phyloP scores from a whole-genome alignment of 2,888 invertebrate species.

The Scaptomyza tumidula region DNA sequence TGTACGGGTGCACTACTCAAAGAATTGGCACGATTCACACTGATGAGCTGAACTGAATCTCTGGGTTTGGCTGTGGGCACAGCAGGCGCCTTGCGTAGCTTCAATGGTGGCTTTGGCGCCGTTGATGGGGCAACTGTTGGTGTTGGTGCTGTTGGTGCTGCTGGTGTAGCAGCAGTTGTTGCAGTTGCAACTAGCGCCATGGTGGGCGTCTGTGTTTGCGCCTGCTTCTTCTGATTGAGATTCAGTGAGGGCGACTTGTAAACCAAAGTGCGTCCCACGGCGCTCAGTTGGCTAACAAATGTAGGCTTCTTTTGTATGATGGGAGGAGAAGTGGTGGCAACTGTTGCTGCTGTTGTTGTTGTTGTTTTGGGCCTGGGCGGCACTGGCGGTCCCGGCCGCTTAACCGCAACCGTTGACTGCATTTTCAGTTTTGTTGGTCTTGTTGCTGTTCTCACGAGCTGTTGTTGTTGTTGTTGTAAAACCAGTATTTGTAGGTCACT shows the following conservation, averaged over 20 bases:
- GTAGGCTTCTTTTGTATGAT: slow-evolving; percentile 77
- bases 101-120: slow-evolving; percentile 74
- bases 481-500: slow-evolving; percentile 84
- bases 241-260: slow-evolving; percentile 84
- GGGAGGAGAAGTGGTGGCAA: slow-evolving; percentile 53
- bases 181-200: slow-evolving; percentile 59
- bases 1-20: slow-evolving; percentile 50
- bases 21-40: slow-evolving; percentile 68
- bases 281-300: slow-evolving; percentile 71
- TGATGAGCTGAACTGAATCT: slow-evolving; percentile 50
- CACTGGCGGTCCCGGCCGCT: slow-evolving; percentile 89
- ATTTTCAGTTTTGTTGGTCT: slow-evolving; percentile 38
- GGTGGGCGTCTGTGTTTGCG: slow-evolving; percentile 73
- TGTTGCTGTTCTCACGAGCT: slow-evolving; percentile 71
- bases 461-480: slow-evolving; percentile 53
- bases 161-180: slow-evolving; percentile 36
- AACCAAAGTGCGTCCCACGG: slow-evolving; percentile 84
- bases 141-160: slow-evolving; percentile 15
- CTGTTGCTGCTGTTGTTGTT: slow-evolving; percentile 32
- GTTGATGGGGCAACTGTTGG: slow-evolving; percentile 38
- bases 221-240: slow-evolving; percentile 80
- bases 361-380: slow-evolving; percentile 89
- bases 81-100: slow-evolving; percentile 81
- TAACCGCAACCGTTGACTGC: slow-evolving; percentile 85
- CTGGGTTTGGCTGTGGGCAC: slow-evolving; percentile 78